Percentiles rank a stretch among this genome's conserved stretches.
Evolutionary conservation across 1,140 invertebrate species (phyloP).

Genomic region (Hycleus phaleratus): DNA sequence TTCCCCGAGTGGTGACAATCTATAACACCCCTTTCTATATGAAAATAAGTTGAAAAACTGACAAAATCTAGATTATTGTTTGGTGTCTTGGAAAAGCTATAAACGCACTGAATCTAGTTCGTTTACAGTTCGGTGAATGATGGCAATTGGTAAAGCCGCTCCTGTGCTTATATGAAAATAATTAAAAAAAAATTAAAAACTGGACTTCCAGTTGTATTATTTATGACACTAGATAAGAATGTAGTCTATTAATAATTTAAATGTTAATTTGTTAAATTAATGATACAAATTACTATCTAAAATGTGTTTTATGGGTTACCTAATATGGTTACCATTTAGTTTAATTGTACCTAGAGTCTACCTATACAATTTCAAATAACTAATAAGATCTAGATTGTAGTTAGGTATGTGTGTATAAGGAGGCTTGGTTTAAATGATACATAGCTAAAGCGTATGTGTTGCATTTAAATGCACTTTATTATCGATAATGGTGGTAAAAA

Average conservation of each 20-base stretch:
- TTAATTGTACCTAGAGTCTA: conserved; percentile 22
- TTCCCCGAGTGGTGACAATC: no score
- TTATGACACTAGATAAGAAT: conserved; percentile 16
- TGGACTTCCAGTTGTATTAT: no score
- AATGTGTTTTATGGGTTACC: conserved; percentile 38
- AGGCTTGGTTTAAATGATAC: no score
- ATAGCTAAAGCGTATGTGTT: not conserved
- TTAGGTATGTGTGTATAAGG: not conserved
- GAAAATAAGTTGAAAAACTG: no score
- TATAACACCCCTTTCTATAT: no score
- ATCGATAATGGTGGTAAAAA: conserved; percentile 5
- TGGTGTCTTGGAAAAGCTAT: no score
- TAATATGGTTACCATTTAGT: conserved; percentile 22
- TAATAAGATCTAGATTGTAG: conserved; percentile 27
- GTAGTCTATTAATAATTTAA: conserved; percentile 40
- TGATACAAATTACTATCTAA: conserved; percentile 40
- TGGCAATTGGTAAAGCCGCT: no score
- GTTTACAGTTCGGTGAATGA: no score
- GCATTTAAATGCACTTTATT: not conserved
- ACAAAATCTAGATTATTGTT: no score
- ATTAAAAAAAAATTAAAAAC: no score
- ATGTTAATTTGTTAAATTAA: conserved; percentile 42
- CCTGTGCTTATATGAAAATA: no score
- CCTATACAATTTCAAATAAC: not conserved
- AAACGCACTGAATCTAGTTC: no score